These are phyloP conservation scores for Odocoileus hemionus DNA, from an alignment of 2,113 vertebrate genomes.

Conservation along the genomic window DNA sequence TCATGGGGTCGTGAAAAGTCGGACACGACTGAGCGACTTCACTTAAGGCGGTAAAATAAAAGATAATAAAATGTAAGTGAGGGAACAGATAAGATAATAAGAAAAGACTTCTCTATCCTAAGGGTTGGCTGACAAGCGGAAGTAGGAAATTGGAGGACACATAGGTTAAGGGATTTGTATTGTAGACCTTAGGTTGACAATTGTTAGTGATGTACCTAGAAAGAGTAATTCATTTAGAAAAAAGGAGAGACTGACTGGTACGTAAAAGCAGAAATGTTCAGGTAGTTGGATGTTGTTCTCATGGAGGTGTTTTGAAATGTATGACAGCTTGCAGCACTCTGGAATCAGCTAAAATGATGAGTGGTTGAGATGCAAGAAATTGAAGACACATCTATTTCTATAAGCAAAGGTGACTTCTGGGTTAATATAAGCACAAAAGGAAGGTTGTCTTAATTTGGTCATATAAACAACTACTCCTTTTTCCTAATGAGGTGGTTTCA, in stretches of 20 bases:
- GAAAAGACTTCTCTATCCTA: background rate
- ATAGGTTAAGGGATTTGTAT: background rate
- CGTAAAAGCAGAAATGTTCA: constrained; percentile 1
- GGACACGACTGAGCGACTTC: too few species aligned
- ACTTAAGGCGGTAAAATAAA: background rate
- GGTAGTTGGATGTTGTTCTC: background rate
- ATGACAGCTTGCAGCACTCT: background rate
- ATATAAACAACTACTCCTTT: background rate
- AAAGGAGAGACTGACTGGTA: background rate
- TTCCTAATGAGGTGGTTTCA: background rate
- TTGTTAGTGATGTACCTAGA: background rate
- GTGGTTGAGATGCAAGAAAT: background rate
- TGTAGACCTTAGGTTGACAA: background rate
- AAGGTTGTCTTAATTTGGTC: background rate
- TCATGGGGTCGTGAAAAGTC: too few species aligned
- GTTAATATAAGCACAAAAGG: background rate
- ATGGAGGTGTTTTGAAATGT: background rate
- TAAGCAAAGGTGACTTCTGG: background rate
- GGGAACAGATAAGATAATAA: background rate
- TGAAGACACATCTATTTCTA: background rate
- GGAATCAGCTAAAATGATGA: background rate
- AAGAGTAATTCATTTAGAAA: background rate
- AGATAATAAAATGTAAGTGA: background rate
- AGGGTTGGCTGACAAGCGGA: background rate
- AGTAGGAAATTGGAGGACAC: background rate